phyloP scores from a whole-genome alignment of 2,888 invertebrate species.

The Melitaea athalia region DNA sequence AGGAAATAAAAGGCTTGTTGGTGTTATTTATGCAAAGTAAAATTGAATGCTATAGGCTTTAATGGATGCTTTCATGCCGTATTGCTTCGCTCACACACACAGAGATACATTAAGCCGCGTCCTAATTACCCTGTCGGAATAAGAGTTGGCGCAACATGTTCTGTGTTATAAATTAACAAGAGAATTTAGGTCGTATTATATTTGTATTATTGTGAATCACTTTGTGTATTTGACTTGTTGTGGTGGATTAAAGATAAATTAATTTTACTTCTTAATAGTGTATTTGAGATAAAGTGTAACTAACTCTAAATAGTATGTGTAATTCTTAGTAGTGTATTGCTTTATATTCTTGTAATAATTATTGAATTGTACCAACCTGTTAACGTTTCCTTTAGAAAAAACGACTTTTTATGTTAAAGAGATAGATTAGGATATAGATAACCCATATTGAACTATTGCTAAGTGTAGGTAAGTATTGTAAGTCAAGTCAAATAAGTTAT shows the following conservation, averaged over 20 bases:
- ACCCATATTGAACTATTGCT: no score
- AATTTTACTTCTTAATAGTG: neutral
- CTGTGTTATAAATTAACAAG: constrained; percentile 21
- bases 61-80: constrained; percentile 12
- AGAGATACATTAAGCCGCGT: constrained; percentile 26
- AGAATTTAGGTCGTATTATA: constrained; percentile 19
- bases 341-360: no score
- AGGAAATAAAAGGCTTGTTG: neutral
- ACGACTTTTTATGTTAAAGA: no score
- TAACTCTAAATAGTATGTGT: neutral
- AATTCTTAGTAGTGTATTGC: no score
- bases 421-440: no score
- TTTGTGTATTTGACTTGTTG: neutral
- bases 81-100: constrained; percentile 10
- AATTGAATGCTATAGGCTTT: constrained; percentile 1
- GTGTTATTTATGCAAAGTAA: neutral
- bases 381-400: no score
- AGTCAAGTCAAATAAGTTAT: no score
- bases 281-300: neutral
- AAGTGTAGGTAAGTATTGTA: no score
- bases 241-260: neutral
- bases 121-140: constrained; percentile 26
- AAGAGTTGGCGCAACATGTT: constrained; percentile 20
- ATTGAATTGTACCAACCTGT: no score
- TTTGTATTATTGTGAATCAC: neutral